Percentiles rank a stretch among this genome's conserved stretches.
Evolutionary conservation across 2,888 invertebrate genomes (phyloP).

Genomic region (Polydrusus cervinus): DNA sequence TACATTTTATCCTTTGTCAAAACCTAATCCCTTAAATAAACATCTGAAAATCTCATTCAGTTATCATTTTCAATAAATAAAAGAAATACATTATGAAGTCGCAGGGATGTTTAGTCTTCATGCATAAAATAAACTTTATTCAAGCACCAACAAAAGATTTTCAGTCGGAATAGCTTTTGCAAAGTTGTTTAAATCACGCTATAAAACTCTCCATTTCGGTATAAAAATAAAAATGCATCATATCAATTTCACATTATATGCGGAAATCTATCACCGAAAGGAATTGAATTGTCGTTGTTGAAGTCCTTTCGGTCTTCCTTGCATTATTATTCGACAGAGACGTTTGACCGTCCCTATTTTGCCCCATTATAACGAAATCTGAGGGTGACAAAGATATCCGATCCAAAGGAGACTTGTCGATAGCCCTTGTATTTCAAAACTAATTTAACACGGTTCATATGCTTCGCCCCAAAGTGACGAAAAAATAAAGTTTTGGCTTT

Average conservation of each 20-base stretch:
- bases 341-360: conserved; percentile 66
- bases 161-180: conserved; percentile 22
- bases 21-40: conserved; percentile 38
- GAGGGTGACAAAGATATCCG: conserved; percentile 69
- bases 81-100: neutral
- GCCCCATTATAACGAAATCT: conserved; percentile 67
- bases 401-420: conserved; percentile 65
- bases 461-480: conserved; percentile 57
- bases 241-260: conserved; percentile 70
- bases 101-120: conserved; percentile 8
- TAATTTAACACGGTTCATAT: conserved; percentile 70
- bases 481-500: conserved; percentile 61
- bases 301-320: conserved; percentile 64
- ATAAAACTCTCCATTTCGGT: conserved; percentile 62
- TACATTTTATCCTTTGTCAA: conserved; percentile 35
- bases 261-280: conserved; percentile 69
- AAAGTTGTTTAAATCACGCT: conserved; percentile 56
- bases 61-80: conserved; percentile 40
- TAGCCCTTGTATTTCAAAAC: conserved; percentile 68
- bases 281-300: conserved; percentile 70
- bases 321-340: conserved; percentile 68
- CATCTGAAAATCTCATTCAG: conserved; percentile 35
- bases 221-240: conserved; percentile 61
- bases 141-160: conserved; percentile 22
- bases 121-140: conserved; percentile 27